phyloP scores from a whole-genome alignment of 2,888 invertebrate genomes.

The Ophion obscuratus region DNA sequence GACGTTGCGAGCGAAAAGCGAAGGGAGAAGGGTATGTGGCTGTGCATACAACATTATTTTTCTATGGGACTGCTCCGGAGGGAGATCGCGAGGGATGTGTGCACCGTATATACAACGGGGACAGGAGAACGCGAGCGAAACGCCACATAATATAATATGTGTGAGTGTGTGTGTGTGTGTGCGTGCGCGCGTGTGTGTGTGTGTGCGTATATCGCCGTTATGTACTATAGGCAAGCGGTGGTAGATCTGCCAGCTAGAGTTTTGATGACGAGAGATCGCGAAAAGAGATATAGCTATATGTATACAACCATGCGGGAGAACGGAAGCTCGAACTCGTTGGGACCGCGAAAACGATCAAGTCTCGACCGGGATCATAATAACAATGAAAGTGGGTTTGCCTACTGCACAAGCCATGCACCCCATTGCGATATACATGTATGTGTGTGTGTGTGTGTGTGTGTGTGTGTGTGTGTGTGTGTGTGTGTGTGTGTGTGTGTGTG shows the following conservation, averaged over 20 bases:
- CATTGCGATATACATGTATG: not conserved
- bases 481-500: not conserved
- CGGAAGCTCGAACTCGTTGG: conserved; percentile 36
- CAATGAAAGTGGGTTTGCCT: conserved; percentile 72
- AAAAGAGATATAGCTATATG: conserved; percentile 27
- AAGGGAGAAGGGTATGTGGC: conserved; percentile 65
- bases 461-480: not conserved
- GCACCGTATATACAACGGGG: conserved; percentile 31
- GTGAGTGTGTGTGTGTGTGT: too few relatives aligned
- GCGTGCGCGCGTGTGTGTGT: too few relatives aligned
- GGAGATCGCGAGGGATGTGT: conserved; percentile 58
- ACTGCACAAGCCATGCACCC: not conserved
- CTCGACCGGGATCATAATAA: conserved; percentile 70
- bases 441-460: not conserved
- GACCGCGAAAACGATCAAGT: conserved; percentile 69
- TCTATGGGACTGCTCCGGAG: conserved; percentile 73
- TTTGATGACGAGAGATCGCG: conserved; percentile 53
- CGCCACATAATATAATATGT: not conserved
- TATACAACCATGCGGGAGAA: conserved; percentile 31
- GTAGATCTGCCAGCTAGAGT: conserved; percentile 32
- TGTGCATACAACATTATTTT: conserved; percentile 79
- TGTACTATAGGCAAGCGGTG: conserved; percentile 38
- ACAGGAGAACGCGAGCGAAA: conserved; percentile 55
- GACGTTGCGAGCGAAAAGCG: conserved; percentile 43
- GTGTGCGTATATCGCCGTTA: not conserved